These are phyloP conservation scores for Diplazon laetatorius DNA, from an alignment of 2,888 invertebrate genomes.

Conservation along the genomic window DNA sequence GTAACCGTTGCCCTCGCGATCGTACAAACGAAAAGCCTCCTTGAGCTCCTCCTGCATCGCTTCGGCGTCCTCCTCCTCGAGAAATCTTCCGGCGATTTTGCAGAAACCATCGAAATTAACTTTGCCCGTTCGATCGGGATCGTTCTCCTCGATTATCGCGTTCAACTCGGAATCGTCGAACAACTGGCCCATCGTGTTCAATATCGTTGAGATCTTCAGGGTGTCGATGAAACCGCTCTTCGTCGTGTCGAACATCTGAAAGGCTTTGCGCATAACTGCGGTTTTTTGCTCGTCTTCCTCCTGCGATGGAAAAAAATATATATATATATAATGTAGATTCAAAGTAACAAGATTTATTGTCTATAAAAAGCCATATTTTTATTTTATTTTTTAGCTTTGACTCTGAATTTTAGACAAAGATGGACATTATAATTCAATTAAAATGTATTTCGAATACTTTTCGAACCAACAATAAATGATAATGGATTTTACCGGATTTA, in stretches of 20 bases:
- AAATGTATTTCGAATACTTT: too few relatives aligned
- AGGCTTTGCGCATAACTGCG: constrained; percentile 96
- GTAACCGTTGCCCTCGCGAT: constrained; percentile 97
- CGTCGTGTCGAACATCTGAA: constrained; percentile 98
- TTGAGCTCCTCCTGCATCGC: constrained; percentile 98
- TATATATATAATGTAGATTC: too few relatives aligned
- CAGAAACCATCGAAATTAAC: constrained; percentile 98
- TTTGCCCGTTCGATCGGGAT: constrained; percentile 95
- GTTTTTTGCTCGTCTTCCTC: constrained; percentile 91
- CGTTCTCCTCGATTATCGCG: constrained; percentile 94
- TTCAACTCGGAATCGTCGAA: constrained; percentile 96
- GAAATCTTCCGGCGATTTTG: constrained; percentile 95
- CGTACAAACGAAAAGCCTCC: constrained; percentile 98
- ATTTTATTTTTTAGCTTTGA: too few relatives aligned
- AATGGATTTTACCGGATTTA: too few relatives aligned
- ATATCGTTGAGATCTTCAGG: constrained; percentile 94
- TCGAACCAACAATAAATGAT: too few relatives aligned
- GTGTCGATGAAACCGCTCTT: constrained; percentile 96
- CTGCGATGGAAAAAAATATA: constrained; percentile 65
- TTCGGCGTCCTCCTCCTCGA: constrained; percentile 98
- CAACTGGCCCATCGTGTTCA: constrained; percentile 97
- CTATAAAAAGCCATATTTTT: too few relatives aligned
- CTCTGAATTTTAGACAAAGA: too few relatives aligned
- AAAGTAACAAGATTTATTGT: too few relatives aligned
- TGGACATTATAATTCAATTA: too few relatives aligned